Conservation (phyloP, 2,888 invertebrate genomes). For the Nomada flava region DNA sequence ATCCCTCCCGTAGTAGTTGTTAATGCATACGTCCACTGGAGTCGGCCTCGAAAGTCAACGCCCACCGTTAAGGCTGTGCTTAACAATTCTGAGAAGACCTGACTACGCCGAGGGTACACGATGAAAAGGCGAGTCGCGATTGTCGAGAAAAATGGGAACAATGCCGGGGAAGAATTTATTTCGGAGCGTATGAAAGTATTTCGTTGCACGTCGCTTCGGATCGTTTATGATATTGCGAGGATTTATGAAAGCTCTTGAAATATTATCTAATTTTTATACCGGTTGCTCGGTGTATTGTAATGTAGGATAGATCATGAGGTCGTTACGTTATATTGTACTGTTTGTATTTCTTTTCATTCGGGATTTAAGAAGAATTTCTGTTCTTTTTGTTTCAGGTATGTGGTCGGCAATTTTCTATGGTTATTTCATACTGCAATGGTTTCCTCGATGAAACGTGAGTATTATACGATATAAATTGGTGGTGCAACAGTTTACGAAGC, state of each 20-base stretch:
- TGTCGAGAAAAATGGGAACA: conserved; percentile 46
- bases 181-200: conserved; percentile 22
- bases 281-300: too few relatives aligned
- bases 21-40: conserved; percentile 56
- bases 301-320: too few relatives aligned
- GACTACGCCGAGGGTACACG: conserved; percentile 40
- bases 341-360: too few relatives aligned
- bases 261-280: not conserved
- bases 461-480: not conserved
- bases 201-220: not conserved
- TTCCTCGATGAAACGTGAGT: not conserved
- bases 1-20: conserved; percentile 44
- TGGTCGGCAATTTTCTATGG: not conserved
- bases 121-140: conserved; percentile 55
- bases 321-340: not conserved
- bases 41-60: conserved; percentile 57
- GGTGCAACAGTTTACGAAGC: not conserved
- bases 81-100: conserved; percentile 58
- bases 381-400: conserved; percentile 42
- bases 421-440: not conserved
- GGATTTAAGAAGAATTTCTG: too few relatives aligned
- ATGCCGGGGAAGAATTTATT: conserved; percentile 41
- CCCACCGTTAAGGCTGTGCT: conserved; percentile 61
- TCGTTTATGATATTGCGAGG: not conserved
- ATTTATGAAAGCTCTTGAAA: not conserved